phyloP scores from a whole-genome alignment of 1,140 invertebrate species.

The Euura lappo region DNA sequence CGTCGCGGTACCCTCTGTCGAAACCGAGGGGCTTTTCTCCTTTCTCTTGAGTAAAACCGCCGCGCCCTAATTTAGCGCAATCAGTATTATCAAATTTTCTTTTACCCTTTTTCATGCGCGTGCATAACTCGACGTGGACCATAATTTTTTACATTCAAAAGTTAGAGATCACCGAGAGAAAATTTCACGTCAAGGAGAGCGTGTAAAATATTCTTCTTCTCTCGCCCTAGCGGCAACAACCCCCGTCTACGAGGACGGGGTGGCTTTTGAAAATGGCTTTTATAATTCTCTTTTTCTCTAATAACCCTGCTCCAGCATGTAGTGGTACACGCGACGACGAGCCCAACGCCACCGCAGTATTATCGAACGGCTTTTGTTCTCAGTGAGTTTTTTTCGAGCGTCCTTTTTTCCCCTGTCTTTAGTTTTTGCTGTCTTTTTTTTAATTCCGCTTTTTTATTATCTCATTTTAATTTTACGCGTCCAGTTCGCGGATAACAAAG shows the following conservation, averaged over 20 bases:
- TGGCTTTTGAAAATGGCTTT: too few species aligned
- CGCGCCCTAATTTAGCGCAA: too few species aligned
- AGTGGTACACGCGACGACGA: not conserved
- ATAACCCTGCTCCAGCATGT: not conserved
- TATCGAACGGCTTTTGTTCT: conserved; percentile 7
- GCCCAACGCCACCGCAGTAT: not conserved
- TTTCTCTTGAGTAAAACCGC: not conserved
- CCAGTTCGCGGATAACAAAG: not conserved
- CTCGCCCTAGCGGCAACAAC: too few species aligned
- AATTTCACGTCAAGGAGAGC: too few species aligned
- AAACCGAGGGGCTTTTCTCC: not conserved
- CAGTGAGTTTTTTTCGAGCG: not conserved
- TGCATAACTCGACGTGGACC: too few species aligned
- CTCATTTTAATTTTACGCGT: not conserved
- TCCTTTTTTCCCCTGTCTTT: not conserved
- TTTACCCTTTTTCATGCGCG: too few species aligned
- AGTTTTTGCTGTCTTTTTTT: not conserved
- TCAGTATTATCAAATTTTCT: too few species aligned
- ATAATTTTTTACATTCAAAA: too few species aligned
- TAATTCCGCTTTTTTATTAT: not conserved
- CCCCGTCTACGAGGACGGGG: not conserved
- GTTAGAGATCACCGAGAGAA: too few species aligned
- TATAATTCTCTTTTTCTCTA: not conserved
- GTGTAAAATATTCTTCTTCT: too few species aligned
- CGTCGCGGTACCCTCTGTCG: too few species aligned